phyloP scores from a whole-genome alignment of 2,113 vertebrate genomes.

The Tonatia bakeri region DNA sequence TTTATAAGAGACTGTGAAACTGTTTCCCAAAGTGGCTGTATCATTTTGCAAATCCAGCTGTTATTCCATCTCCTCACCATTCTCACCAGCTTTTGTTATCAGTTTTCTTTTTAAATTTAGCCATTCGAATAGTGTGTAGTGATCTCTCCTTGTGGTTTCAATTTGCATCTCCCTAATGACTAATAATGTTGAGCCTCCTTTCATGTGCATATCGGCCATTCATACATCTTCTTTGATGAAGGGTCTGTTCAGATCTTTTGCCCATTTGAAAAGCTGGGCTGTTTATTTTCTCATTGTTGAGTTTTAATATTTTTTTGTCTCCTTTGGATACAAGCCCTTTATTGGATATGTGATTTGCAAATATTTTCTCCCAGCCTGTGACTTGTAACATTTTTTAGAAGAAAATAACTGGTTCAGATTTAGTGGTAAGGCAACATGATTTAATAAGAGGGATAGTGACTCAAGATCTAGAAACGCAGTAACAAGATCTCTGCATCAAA shows the following conservation, averaged over 20 bases:
- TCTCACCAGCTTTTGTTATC: not conserved
- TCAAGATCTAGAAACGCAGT: slow-evolving; percentile 36
- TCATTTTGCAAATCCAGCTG: not conserved
- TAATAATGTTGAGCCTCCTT: not conserved
- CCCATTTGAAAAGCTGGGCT: not conserved
- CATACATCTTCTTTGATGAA: not conserved
- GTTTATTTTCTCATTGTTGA: not conserved
- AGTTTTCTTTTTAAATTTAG: not conserved
- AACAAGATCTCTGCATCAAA: slow-evolving; percentile 3
- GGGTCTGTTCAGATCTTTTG: not conserved
- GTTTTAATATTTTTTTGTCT: not conserved
- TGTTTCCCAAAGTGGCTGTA: not conserved
- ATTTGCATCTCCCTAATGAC: not conserved
- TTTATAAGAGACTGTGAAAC: not conserved
- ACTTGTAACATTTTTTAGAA: not conserved
- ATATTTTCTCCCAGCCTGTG: not conserved
- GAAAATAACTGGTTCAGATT: slow-evolving; percentile 59
- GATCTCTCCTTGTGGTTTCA: not conserved
- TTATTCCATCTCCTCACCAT: not conserved
- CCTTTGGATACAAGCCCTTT: not conserved
- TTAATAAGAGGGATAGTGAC: slow-evolving; percentile 33
- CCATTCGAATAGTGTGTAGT: not conserved
- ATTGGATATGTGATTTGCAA: slow-evolving; percentile 15
- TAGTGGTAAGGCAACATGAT: slow-evolving; percentile 44
- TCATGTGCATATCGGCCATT: not conserved